phyloP scores from a whole-genome alignment of 2,113 vertebrate species.

The Pelmatolapia mariae region DNA sequence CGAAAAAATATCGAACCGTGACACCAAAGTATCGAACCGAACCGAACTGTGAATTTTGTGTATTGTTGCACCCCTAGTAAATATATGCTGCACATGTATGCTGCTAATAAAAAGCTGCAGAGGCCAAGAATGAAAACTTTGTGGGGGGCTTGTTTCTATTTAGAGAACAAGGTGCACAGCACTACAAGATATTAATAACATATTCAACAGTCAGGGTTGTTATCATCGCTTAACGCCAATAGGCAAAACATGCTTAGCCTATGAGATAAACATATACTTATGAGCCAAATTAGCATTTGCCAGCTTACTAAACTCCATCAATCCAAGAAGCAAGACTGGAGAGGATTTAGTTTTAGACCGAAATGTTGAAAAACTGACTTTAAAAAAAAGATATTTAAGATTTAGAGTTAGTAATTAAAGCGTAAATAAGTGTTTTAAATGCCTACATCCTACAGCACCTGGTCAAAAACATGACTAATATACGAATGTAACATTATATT shows the following conservation, averaged over 20 bases:
- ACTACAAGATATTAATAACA: background rate
- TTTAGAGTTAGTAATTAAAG: background rate
- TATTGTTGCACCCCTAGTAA: no score
- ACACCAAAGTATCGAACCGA: no score
- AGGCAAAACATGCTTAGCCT: background rate
- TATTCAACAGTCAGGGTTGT: background rate
- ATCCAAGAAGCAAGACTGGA: background rate
- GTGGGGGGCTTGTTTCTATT: background rate
- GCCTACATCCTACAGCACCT: background rate
- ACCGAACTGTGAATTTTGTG: no score
- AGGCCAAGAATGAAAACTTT: background rate
- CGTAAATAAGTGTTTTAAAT: background rate
- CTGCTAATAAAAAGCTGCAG: background rate
- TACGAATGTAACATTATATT: background rate
- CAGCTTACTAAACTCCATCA: background rate
- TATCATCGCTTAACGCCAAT: background rate
- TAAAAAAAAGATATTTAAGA: background rate
- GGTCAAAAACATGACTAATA: background rate
- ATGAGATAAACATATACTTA: background rate
- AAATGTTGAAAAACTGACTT: background rate
- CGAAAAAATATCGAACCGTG: no score
- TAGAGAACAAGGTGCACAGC: background rate
- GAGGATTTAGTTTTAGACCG: background rate
- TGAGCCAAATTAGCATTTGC: background rate
- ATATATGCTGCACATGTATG: background rate